Evolutionary conservation across 2,797 vertebrate species (phyloP), one percentile per base, ranked within the genome.

Genomic region (Microtus obscurus): DNA sequence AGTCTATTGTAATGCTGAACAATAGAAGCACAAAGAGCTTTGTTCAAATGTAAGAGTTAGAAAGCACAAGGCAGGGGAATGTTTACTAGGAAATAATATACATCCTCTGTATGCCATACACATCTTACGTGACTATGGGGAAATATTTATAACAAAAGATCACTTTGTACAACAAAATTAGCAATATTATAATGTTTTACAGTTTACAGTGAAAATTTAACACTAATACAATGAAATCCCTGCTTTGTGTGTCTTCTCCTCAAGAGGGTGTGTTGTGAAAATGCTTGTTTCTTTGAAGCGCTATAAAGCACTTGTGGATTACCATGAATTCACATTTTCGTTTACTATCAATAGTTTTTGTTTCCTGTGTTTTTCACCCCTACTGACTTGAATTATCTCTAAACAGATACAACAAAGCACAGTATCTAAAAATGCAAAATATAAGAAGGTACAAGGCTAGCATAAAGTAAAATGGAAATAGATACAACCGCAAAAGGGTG

Each of bases 301-400:
- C 1, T 59, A n/a, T 43, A 78, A 76, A 17, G 11, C 63, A 56
- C 12, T 40, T 78, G 34, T 0, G 25, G 6, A 61, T 89, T 67
- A 45, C 51, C 25, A 37, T 74, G 78, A 56, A 74, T 63, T 56
- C 9, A 63, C 31, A 4, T 14, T 74, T 51, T 83, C 87, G 61
- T 45, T 74, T 89, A 89, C 92, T 87, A 59, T 61, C 31, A 48
- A 7, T 67, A 43, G 48, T 37, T 78, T 95, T 71, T 80, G 40
- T 12, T 40, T 21, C 74, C 29, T 74, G 37, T n/a, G 90, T 94
- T 92, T 87, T 67, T 65, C 40, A 48, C 34, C 1, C 74, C 25
- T 82, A 61, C 77, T 95, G 78, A 95, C 79, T 86, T 96, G 85
- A 83, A 43, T 94, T 25, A 92, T 63, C 27, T 76, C 71, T 73